phyloP scores from a whole-genome alignment of 2,113 vertebrate species.

The Brevimyrus niger region DNA sequence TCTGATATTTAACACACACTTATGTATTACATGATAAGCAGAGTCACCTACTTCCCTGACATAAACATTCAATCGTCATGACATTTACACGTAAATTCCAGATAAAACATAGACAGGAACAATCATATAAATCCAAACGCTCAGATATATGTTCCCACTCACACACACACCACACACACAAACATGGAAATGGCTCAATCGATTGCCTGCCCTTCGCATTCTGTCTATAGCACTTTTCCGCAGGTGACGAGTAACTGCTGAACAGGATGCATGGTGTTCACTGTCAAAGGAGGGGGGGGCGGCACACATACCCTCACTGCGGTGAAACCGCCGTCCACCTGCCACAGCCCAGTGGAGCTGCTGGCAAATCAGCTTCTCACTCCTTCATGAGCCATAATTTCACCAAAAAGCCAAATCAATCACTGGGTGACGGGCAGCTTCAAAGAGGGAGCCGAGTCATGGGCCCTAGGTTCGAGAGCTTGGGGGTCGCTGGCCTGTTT shows the following conservation, averaged over 20 bases:
- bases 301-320: slow-evolving; percentile 7
- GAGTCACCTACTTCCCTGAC: background rate
- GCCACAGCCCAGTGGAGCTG: background rate
- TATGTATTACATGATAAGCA: background rate
- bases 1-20: slow-evolving; percentile 9
- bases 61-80: slow-evolving; percentile 1
- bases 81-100: slow-evolving; percentile 25
- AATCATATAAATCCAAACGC: background rate
- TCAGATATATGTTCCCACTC: background rate
- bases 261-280: background rate
- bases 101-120: background rate
- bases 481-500: background rate
- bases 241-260: background rate
- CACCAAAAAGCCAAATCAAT: slow-evolving; percentile 17
- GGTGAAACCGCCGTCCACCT: background rate
- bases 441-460: background rate
- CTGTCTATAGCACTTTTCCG: too few relatives aligned
- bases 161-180: slow-evolving; percentile 7
- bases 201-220: background rate
- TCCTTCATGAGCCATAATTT: slow-evolving; percentile 27
- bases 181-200: background rate
- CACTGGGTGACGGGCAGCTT: slow-evolving; percentile 13
- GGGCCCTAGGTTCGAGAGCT: background rate
- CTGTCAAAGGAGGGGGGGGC: background rate
- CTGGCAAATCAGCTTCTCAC: slow-evolving; percentile 27